Evolutionary conservation across 2,797 vertebrate genomes (phyloP).

Genomic region (Pelodytes ibericus): DNA sequence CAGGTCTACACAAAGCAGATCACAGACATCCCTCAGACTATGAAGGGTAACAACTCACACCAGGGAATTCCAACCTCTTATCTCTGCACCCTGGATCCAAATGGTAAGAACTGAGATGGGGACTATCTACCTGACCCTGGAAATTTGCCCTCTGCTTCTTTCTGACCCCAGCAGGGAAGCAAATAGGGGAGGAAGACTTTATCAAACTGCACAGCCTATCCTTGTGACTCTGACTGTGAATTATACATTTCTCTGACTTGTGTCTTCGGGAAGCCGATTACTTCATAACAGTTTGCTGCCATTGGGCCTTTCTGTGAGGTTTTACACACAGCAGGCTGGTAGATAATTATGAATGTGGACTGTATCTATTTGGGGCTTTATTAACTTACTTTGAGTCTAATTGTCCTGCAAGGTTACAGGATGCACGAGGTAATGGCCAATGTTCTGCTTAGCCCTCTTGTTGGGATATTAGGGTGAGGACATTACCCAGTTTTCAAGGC

Average conservation of each 20-base stretch:
- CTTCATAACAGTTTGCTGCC: neutral
- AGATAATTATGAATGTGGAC: neutral
- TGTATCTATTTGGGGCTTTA: neutral
- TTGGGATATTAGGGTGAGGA: neutral
- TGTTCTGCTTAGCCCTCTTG: neutral
- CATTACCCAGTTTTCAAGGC: neutral
- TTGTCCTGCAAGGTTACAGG: constrained; percentile 1
- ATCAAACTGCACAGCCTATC: neutral
- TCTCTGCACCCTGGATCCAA: constrained; percentile 75
- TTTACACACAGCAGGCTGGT: neutral
- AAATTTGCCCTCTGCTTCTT: neutral
- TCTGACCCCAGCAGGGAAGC: neutral
- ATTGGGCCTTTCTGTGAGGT: constrained; percentile 3
- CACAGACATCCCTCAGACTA: constrained; percentile 73
- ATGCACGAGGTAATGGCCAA: neutral
- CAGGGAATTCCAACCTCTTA: constrained; percentile 72
- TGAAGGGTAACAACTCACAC: constrained; percentile 63
- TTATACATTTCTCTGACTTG: neutral
- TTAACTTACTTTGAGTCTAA: neutral
- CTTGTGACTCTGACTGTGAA: neutral
- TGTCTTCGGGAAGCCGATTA: neutral
- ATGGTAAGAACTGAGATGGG: constrained; percentile 68
- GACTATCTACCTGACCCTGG: neutral
- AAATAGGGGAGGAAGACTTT: neutral
- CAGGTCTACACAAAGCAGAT: constrained; percentile 85